Evolutionary conservation across 2,797 vertebrate genomes (phyloP).

Genomic region (Anguilla obscura): DNA sequence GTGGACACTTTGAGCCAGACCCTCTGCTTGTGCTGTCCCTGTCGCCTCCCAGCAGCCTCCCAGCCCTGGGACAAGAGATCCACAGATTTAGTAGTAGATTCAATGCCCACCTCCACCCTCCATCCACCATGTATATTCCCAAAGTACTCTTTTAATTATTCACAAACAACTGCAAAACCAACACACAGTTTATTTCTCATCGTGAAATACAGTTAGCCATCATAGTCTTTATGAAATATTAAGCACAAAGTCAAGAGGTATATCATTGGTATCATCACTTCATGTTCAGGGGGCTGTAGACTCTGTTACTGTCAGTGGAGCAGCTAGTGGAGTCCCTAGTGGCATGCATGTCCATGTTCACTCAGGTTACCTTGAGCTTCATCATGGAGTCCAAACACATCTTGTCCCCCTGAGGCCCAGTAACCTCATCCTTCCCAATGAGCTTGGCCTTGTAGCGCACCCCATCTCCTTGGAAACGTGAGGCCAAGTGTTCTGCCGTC

Average conservation of each 20-base stretch:
- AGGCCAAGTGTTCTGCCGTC: neutral
- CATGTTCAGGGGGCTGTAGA: neutral
- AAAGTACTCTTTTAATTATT: conserved; percentile 3
- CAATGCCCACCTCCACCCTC: neutral
- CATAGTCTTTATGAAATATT: neutral
- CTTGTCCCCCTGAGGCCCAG: conserved; percentile 66
- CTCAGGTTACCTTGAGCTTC: conserved; percentile 72
- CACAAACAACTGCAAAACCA: neutral
- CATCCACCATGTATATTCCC: neutral
- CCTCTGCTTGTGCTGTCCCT: conserved; percentile 73
- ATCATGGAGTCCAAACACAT: conserved; percentile 78
- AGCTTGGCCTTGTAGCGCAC: conserved; percentile 77
- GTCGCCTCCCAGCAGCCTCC: conserved; percentile 63
- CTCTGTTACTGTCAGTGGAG: neutral
- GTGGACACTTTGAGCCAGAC: conserved; percentile 72
- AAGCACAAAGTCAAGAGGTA: neutral
- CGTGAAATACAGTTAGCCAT: neutral
- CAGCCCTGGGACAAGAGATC: conserved; percentile 57
- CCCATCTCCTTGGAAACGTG: conserved; percentile 70
- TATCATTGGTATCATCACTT: neutral
- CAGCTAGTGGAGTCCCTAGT: neutral
- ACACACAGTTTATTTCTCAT: conserved; percentile 4
- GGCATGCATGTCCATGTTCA: neutral
- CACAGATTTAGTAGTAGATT: neutral
- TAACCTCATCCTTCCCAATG: conserved; percentile 70